Percentiles rank a stretch among this genome's conserved stretches.
These are phyloP conservation scores for Metridium senile DNA, from an alignment of 92 coral and sea anemone species.

Conservation along the genomic window DNA sequence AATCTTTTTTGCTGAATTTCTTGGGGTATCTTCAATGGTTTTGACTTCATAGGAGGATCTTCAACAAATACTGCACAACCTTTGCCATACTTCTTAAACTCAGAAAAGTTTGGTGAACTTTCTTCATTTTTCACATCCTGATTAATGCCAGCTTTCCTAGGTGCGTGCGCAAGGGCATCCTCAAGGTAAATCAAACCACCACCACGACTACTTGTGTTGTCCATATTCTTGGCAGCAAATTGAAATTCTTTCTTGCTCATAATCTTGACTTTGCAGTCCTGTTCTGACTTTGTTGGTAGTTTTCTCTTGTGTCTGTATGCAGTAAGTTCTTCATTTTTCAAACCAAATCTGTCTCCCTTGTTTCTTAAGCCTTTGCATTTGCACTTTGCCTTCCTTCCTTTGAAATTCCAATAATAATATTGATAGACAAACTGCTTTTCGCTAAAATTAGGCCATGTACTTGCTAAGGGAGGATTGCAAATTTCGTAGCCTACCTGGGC, in stretches of 20 bases:
- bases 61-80: conserved; percentile 50
- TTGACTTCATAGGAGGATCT: conserved; percentile 1
- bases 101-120: not conserved
- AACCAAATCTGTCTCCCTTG: conserved; percentile 67
- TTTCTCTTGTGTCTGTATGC: not conserved
- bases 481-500: conserved; percentile 70
- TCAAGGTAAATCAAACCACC: not conserved
- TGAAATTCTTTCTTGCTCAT: not conserved
- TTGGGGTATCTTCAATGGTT: not conserved
- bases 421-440: conserved; percentile 1
- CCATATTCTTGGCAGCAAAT: not conserved
- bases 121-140: conserved; percentile 1
- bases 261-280: not conserved
- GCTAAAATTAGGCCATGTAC: conserved; percentile 51
- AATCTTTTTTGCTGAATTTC: conserved; percentile 11
- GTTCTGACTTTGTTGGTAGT: not conserved
- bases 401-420: not conserved
- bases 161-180: not conserved
- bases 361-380: conserved; percentile 65
- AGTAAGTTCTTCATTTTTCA: conserved; percentile 25
- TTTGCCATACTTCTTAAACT: conserved; percentile 45
- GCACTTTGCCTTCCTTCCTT: conserved; percentile 22
- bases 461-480: conserved; percentile 33
- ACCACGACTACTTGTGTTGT: not conserved
- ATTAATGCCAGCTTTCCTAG: not conserved